phyloP scores from a whole-genome alignment of 1,140 invertebrate genomes.

The Papilio polytes region DNA sequence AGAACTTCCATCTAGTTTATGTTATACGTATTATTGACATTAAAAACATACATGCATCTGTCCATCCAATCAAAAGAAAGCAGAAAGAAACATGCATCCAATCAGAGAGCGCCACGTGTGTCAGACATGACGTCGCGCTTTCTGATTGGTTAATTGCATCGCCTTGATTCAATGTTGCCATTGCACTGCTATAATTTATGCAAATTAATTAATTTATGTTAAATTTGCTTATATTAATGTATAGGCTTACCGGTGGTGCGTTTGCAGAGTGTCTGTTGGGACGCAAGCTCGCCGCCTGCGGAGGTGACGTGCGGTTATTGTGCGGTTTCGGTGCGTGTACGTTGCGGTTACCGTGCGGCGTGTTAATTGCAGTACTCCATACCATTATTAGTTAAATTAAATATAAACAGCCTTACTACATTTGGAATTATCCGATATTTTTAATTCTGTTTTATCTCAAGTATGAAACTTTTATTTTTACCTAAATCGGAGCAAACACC shows the following conservation, averaged over 20 bases:
- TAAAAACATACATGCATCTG: too few relatives aligned
- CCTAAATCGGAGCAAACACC: too few relatives aligned
- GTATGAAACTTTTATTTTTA: too few relatives aligned
- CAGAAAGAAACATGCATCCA: not conserved
- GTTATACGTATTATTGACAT: too few relatives aligned
- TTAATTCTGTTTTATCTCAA: too few relatives aligned
- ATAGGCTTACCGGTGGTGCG: conserved; percentile 57
- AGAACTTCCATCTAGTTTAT: too few relatives aligned
- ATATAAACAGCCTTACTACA: not conserved
- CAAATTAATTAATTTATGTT: not conserved
- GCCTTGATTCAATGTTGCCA: conserved; percentile 1
- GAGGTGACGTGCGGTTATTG: conserved; percentile 60
- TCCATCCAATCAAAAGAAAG: not conserved
- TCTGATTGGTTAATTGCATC: not conserved
- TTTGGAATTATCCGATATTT: too few relatives aligned
- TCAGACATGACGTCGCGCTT: not conserved
- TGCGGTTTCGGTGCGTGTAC: conserved; percentile 27
- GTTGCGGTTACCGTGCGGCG: conserved; percentile 27
- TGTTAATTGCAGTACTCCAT: conserved; percentile 4
- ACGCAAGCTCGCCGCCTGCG: conserved; percentile 71
- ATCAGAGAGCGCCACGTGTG: not conserved
- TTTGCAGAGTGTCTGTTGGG: conserved; percentile 71
- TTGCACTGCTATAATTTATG: not conserved
- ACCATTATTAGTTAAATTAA: not conserved
- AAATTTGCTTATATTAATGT: not conserved